Evolutionary conservation across 2,888 invertebrate genomes (phyloP).

Genomic region (Neoscelio sp.): DNA sequence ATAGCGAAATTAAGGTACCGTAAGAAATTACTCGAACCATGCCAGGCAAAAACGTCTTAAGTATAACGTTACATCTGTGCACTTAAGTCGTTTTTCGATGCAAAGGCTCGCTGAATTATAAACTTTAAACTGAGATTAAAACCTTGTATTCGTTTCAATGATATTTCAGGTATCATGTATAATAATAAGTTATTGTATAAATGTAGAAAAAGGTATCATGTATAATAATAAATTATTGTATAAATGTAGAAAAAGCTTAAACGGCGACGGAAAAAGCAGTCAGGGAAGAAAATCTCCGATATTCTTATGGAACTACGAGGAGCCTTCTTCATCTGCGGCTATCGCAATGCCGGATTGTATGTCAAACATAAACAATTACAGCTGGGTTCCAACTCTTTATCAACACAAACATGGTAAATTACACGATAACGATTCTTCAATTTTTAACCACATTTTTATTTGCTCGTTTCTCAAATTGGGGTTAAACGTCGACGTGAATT

Average conservation of each 20-base stretch:
- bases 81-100: no score
- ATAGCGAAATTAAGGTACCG: constrained; percentile 74
- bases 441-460: constrained; percentile 18
- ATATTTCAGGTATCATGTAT: constrained; percentile 7
- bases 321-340: constrained; percentile 69
- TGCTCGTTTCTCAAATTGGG: constrained; percentile 28
- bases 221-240: constrained; percentile 5
- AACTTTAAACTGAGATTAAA: constrained; percentile 5
- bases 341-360: constrained; percentile 71
- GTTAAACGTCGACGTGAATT: no score
- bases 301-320: constrained; percentile 70
- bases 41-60: no score
- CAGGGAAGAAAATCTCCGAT: constrained; percentile 69
- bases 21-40: no score
- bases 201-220: constrained; percentile 72
- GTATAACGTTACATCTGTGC: no score
- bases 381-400: constrained; percentile 79
- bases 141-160: no score
- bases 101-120: no score
- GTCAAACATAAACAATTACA: constrained; percentile 76
- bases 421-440: constrained; percentile 2
- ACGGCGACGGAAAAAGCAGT: constrained; percentile 66
- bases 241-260: constrained; percentile 71
- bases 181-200: constrained; percentile 15
- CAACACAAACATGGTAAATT: constrained; percentile 77